Conservation (phyloP, 2,888 invertebrate species). For the Drosophila paramelanica region DNA sequence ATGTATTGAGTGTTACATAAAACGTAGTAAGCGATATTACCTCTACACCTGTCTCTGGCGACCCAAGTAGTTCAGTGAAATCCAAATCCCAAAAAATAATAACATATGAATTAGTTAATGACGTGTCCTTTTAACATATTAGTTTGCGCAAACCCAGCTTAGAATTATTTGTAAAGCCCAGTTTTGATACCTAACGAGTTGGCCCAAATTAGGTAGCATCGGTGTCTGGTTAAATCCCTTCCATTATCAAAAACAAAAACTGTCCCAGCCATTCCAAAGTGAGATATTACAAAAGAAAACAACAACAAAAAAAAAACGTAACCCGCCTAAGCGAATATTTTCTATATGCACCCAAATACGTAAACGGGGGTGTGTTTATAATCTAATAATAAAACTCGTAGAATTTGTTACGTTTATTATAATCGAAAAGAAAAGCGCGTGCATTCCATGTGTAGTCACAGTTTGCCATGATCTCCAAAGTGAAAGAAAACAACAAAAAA, state of each 20-base stretch:
- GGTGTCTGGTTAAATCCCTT: conserved; percentile 18
- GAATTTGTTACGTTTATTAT: conserved; percentile 34
- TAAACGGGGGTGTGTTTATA: conserved; percentile 16
- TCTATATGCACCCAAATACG: conserved; percentile 28
- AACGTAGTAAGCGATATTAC: conserved; percentile 23
- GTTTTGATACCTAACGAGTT: conserved; percentile 6
- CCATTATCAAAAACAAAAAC: conserved; percentile 6
- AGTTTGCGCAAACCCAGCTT: conserved; percentile 7
- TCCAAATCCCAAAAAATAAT: neutral
- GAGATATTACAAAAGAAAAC: conserved; percentile 24
- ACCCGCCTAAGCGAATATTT: conserved; percentile 68
- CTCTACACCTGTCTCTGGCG: conserved; percentile 12
- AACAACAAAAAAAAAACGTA: conserved; percentile 25
- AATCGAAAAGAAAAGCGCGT: conserved; percentile 11
- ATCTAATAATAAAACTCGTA: conserved; percentile 13
- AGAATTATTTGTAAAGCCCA: conserved; percentile 18
- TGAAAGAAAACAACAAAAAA: conserved; percentile 4
- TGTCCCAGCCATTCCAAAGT: conserved; percentile 48
- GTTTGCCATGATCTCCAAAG: conserved; percentile 41
- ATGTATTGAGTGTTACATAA: conserved; percentile 27
- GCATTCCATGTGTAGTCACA: conserved; percentile 42
- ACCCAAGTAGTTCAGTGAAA: conserved; percentile 3
- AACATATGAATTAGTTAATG: neutral
- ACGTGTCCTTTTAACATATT: neutral
- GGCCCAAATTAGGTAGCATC: conserved; percentile 7